Conservation (phyloP, 2,888 invertebrate genomes). For the Lampropteryx suffumata region DNA sequence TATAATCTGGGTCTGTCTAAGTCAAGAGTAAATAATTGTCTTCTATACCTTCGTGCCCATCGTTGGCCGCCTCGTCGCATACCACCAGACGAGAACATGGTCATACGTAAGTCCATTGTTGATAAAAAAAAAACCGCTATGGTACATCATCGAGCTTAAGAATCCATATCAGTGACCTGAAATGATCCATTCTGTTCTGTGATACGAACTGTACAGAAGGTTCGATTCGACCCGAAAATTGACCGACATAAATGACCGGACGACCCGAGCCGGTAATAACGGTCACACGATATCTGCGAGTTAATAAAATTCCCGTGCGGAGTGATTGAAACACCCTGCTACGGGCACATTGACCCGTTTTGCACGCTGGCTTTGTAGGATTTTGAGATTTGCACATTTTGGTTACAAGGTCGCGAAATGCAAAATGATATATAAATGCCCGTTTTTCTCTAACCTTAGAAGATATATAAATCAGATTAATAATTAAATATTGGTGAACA, state of each 20-base stretch:
- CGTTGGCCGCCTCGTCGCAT: too few species aligned
- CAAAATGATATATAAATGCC: too few species aligned
- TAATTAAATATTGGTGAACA: too few species aligned
- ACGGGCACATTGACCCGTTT: conserved; percentile 22
- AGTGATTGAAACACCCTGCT: conserved; percentile 37
- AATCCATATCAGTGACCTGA: neutral
- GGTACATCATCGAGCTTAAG: too few species aligned
- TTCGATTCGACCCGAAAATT: conserved; percentile 63
- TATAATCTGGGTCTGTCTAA: too few species aligned
- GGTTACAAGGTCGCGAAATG: neutral
- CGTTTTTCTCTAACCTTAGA: too few species aligned
- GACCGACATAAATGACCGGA: conserved; percentile 56
- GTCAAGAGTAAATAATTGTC: too few species aligned
- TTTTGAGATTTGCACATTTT: conserved; percentile 11
- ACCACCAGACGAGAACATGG: too few species aligned
- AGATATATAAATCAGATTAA: too few species aligned
- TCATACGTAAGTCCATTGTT: too few species aligned
- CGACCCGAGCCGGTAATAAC: conserved; percentile 56
- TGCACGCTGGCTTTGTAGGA: conserved; percentile 17
- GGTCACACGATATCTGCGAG: conserved; percentile 56
- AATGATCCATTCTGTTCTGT: neutral
- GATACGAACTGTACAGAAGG: conserved; percentile 12
- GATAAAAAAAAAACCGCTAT: too few species aligned
- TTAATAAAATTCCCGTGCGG: conserved; percentile 57
- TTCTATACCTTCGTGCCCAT: too few species aligned